A percentile compares a stretch with the other conserved stretches of the same genome.
Conservation (phyloP, 1,140 invertebrate genomes). For the Drosophila athabasca region DNA sequence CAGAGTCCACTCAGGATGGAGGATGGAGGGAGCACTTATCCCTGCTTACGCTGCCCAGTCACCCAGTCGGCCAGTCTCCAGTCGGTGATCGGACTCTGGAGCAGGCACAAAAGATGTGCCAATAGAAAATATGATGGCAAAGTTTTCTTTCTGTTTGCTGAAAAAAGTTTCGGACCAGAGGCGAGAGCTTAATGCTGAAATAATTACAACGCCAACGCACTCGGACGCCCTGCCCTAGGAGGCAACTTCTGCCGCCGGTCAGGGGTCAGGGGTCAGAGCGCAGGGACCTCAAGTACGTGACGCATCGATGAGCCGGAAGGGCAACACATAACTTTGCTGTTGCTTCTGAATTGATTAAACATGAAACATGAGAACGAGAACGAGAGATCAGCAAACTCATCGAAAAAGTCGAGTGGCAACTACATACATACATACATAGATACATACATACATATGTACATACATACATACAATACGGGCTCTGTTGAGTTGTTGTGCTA, state of each 20-base stretch:
- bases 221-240: constrained; percentile 22
- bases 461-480: too few relatives aligned
- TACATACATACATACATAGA: too few relatives aligned
- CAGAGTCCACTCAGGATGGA: constrained; percentile 17
- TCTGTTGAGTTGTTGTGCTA: constrained; percentile 15
- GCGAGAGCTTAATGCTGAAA: constrained; percentile 46
- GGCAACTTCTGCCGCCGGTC: neutral
- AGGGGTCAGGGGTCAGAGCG: neutral
- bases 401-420: constrained; percentile 31
- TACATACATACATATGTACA: too few relatives aligned
- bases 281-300: constrained; percentile 51
- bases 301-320: constrained; percentile 41
- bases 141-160: constrained; percentile 42
- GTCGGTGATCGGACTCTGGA: neutral
- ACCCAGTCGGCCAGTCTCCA: constrained; percentile 8
- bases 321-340: constrained; percentile 33
- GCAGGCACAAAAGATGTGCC: constrained; percentile 6
- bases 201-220: constrained; percentile 55
- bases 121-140: constrained; percentile 46
- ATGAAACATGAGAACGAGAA: constrained; percentile 44
- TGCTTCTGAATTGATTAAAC: constrained; percentile 55
- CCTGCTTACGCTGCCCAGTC: constrained; percentile 39
- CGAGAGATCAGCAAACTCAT: constrained; percentile 49
- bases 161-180: constrained; percentile 20
- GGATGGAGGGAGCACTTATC: constrained; percentile 40